These are phyloP conservation scores for Chinchilla lanigera DNA, from an alignment of 2,113 vertebrate species.

Conservation along the genomic window DNA sequence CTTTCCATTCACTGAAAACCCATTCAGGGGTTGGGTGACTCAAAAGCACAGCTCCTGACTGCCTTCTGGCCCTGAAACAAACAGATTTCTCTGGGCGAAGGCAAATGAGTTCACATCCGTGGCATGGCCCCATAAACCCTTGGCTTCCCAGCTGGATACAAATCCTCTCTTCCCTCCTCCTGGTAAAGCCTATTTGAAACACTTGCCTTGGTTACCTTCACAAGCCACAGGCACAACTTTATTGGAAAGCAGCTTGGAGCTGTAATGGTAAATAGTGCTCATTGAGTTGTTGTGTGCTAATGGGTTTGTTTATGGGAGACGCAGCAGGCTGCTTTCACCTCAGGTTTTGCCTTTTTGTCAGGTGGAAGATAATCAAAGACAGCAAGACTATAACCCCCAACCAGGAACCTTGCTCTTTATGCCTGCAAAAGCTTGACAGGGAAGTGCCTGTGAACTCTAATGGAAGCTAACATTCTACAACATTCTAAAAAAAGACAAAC, in stretches of 20 bases:
- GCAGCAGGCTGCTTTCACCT: neutral
- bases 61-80: neutral
- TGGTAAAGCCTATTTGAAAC: slow-evolving; percentile 5
- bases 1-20: neutral
- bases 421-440: neutral
- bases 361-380: slow-evolving; percentile 61
- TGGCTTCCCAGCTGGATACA: neutral
- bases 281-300: slow-evolving; percentile 25
- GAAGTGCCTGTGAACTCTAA: neutral
- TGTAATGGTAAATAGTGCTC: slow-evolving; percentile 13
- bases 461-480: neutral
- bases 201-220: neutral
- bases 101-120: neutral
- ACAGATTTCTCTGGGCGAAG: neutral
- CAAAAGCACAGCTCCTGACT: neutral
- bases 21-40: neutral
- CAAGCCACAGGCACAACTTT: neutral
- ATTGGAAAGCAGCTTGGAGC: neutral
- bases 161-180: neutral
- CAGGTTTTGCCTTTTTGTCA: slow-evolving; percentile 25
- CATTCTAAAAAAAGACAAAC: neutral
- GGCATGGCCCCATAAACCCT: neutral
- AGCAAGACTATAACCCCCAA: neutral
- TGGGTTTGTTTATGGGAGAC: slow-evolving; percentile 44
- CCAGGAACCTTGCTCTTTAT: neutral